These are phyloP conservation scores for Ceryle rudis DNA, from an alignment of 2,797 vertebrate species.

Conservation along the genomic window DNA sequence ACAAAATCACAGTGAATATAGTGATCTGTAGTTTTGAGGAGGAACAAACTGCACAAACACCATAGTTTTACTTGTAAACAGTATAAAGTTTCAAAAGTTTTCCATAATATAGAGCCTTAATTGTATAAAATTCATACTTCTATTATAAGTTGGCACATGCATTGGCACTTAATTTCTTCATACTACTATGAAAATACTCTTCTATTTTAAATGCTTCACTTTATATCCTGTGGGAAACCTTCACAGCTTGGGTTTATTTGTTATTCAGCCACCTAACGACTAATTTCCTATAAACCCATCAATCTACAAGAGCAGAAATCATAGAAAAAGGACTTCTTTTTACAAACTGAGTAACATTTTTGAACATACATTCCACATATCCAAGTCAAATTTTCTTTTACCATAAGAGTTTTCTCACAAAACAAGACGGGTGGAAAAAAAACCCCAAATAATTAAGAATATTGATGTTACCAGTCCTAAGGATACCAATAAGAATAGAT, in stretches of 20 bases:
- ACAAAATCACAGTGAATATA: conserved; percentile 55
- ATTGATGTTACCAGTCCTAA: background rate
- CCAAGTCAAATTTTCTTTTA: background rate
- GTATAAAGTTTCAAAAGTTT: conserved; percentile 35
- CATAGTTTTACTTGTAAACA: conserved; percentile 38
- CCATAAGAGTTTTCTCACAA: background rate
- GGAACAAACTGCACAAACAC: conserved; percentile 47
- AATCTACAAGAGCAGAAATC: conserved; percentile 22
- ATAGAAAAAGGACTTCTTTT: background rate
- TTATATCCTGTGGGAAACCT: conserved; percentile 8
- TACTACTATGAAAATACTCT: conserved; percentile 49
- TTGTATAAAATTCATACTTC: conserved; percentile 18
- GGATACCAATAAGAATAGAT: background rate
- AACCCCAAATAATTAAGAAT: background rate
- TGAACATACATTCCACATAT: background rate
- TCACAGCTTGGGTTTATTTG: background rate
- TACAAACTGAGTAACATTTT: background rate
- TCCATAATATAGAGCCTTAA: conserved; percentile 28
- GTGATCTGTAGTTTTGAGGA: conserved; percentile 52
- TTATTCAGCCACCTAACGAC: conserved; percentile 38
- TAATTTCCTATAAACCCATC: background rate
- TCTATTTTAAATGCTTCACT: conserved; percentile 30
- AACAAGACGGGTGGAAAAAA: background rate
- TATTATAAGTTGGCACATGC: background rate
- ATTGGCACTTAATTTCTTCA: background rate